A percentile compares a stretch with the other conserved stretches of the same genome.
Evolutionary conservation across 2,113 vertebrate species (phyloP).

Genomic region (Falco punctatus): DNA sequence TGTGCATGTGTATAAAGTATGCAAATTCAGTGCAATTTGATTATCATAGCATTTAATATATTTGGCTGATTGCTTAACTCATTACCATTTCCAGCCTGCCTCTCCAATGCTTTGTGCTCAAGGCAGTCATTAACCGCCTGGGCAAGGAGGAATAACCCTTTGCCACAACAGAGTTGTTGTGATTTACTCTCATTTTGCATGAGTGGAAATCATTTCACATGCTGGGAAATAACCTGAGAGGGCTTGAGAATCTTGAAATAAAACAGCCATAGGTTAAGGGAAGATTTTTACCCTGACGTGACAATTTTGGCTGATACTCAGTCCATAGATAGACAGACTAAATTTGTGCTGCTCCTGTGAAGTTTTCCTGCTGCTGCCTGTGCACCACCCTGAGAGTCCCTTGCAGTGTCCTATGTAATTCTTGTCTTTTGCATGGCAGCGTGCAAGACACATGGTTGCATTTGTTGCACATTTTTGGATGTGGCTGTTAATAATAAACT

Average conservation of each 20-base stretch:
- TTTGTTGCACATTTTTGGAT: not conserved
- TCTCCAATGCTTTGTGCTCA: not conserved
- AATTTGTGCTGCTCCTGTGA: not conserved
- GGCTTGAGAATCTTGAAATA: not conserved
- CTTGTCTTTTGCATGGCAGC: not conserved
- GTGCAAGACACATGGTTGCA: not conserved
- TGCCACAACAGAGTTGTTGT: not conserved
- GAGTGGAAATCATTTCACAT: not conserved
- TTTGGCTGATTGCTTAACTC: slow-evolving; percentile 7
- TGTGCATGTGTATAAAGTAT: not conserved
- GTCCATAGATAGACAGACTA: not conserved
- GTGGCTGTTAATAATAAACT: not conserved
- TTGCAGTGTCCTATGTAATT: not conserved
- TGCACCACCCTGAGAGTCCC: not conserved
- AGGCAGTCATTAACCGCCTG: slow-evolving; percentile 33
- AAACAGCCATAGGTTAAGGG: not conserved
- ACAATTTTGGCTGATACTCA: not conserved
- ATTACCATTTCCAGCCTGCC: slow-evolving; percentile 6
- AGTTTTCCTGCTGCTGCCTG: not conserved
- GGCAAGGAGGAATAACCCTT: not conserved
- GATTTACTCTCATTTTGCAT: slow-evolving; percentile 9
- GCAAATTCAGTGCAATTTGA: not conserved
- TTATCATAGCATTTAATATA: not conserved
- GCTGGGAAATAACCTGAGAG: not conserved
- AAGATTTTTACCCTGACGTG: not conserved